Percentiles rank a stretch among this genome's conserved stretches.
phyloP scores from a whole-genome alignment of 2,797 vertebrate genomes.

The Enteromius treurensis region DNA sequence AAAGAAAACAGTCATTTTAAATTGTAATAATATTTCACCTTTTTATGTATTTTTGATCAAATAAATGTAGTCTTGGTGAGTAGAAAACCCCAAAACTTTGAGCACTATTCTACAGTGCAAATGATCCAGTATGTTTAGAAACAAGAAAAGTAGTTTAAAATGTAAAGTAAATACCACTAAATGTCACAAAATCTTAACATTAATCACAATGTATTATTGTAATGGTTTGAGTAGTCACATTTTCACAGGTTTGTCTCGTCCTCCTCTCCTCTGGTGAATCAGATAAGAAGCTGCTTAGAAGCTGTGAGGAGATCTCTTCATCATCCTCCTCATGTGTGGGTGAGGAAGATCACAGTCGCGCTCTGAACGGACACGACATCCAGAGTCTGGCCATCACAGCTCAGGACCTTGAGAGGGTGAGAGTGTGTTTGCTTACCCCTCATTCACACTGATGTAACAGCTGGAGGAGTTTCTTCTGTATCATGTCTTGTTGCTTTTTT shows the following conservation, averaged over 20 bases:
- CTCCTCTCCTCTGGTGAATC: slow-evolving; percentile 53
- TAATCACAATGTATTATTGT: not conserved
- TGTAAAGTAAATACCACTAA: not conserved
- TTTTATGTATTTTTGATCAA: not conserved
- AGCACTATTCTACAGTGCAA: not conserved
- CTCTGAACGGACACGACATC: slow-evolving; percentile 73
- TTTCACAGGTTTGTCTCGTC: not conserved
- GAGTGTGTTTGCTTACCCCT: not conserved
- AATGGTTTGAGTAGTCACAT: not conserved
- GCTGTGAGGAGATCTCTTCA: slow-evolving; percentile 47
- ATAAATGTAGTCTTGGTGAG: not conserved
- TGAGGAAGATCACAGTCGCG: slow-evolving; percentile 64
- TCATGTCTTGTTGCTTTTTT: not conserved
- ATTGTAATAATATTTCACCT: not conserved
- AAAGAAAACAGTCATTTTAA: not conserved
- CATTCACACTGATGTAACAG: not conserved
- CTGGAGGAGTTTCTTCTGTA: not conserved
- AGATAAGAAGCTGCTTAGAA: slow-evolving; percentile 75
- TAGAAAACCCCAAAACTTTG: not conserved
- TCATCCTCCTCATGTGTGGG: slow-evolving; percentile 40
- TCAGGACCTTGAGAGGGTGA: slow-evolving; percentile 79
- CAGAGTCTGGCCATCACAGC: slow-evolving; percentile 72
- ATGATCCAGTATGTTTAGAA: not conserved
- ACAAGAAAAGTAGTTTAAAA: not conserved
- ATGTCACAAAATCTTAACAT: not conserved